Conservation (phyloP, 2,888 invertebrate genomes). For the Microctonus brassicae region DNA sequence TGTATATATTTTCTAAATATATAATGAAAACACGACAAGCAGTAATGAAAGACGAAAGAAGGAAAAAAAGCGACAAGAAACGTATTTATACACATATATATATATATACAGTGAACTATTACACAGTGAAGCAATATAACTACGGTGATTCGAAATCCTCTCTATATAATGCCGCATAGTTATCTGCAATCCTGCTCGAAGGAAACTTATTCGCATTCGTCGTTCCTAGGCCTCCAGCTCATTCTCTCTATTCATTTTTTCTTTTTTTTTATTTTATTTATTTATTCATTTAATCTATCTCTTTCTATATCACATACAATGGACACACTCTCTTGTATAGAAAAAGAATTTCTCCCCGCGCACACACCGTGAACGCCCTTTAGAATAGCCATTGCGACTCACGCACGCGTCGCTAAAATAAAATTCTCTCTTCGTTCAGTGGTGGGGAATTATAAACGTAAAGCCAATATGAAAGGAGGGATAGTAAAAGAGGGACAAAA, state of each 20-base stretch:
- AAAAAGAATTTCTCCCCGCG: slow-evolving; percentile 15
- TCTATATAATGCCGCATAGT: slow-evolving; percentile 1
- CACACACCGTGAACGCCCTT: slow-evolving; percentile 48
- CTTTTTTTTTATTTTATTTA: slow-evolving; percentile 5
- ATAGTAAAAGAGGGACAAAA: neutral
- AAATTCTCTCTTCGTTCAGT: slow-evolving; percentile 18
- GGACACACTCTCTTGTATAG: slow-evolving; percentile 14
- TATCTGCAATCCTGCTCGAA: slow-evolving; percentile 6
- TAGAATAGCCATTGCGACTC: slow-evolving; percentile 40
- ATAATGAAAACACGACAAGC: too few relatives aligned
- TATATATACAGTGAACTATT: slow-evolving; percentile 12
- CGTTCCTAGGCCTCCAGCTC: slow-evolving; percentile 11
- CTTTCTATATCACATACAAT: slow-evolving; percentile 12
- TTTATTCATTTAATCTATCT: neutral
- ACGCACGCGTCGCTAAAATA: slow-evolving; percentile 46
- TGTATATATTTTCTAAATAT: too few relatives aligned
- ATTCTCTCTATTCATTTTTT: neutral
- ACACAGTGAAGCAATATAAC: slow-evolving; percentile 21
- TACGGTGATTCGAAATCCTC: slow-evolving; percentile 19
- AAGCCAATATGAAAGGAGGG: slow-evolving; percentile 14
- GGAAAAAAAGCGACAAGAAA: slow-evolving; percentile 35
- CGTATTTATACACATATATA: too few relatives aligned
- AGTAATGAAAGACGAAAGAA: neutral
- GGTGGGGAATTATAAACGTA: slow-evolving; percentile 28
- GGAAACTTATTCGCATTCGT: slow-evolving; percentile 19